Percentiles rank a stretch among this genome's conserved stretches.
Evolutionary conservation across 1,140 invertebrate genomes (phyloP).

Genomic region (Pentalonia nigronervosa): DNA sequence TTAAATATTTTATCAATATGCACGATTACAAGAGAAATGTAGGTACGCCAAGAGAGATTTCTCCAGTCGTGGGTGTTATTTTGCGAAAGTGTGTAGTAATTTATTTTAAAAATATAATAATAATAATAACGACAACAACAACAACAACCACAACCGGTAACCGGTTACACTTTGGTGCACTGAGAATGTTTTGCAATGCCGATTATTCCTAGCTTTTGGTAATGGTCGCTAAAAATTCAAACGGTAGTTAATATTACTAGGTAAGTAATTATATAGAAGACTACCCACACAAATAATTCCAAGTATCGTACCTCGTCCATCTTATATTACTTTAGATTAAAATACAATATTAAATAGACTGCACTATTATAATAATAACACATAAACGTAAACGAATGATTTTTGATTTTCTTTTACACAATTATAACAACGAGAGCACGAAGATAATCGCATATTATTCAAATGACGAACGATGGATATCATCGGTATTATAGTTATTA

Average conservation of each 20-base stretch:
- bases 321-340: too few species aligned
- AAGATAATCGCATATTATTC: too few species aligned
- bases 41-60: slow-evolving; percentile 9
- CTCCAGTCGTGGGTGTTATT: slow-evolving; percentile 45
- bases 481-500: too few species aligned
- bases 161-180: background rate
- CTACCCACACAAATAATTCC: background rate
- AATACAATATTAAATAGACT: too few species aligned
- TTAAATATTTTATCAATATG: slow-evolving; percentile 4
- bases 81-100: background rate
- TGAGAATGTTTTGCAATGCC: background rate
- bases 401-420: too few species aligned
- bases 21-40: slow-evolving; percentile 28
- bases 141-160: background rate
- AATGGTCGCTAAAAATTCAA: background rate
- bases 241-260: background rate
- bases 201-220: background rate
- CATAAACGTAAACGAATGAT: too few species aligned
- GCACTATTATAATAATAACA: too few species aligned
- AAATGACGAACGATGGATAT: too few species aligned
- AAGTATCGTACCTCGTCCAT: background rate
- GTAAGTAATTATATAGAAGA: background rate
- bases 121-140: background rate
- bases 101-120: background rate
- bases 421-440: too few species aligned